These are phyloP conservation scores for Parapristionchus giblindavisi DNA, from an alignment of 2,888 invertebrate species.

Conservation along the genomic window DNA sequence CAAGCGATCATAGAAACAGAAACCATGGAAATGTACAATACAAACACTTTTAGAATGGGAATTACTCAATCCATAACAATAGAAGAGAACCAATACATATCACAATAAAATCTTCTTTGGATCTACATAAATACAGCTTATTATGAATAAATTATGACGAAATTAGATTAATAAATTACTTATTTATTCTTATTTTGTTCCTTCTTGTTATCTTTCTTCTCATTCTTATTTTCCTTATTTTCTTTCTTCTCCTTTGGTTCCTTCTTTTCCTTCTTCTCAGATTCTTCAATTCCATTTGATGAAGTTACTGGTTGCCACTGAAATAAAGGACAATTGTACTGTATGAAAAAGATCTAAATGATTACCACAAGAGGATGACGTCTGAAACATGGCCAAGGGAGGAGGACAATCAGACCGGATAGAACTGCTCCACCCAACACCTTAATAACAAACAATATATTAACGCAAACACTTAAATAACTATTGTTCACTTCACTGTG, in stretches of 20 bases:
- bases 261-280: conserved; percentile 8
- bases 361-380: conserved; percentile 24
- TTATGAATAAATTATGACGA: conserved; percentile 32
- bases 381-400: conserved; percentile 64
- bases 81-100: not conserved
- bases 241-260: conserved; percentile 28
- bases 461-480: not conserved
- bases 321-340: not conserved
- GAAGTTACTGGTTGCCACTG: conserved; percentile 27
- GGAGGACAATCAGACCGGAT: conserved; percentile 61
- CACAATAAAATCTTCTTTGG: conserved; percentile 29
- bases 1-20: not conserved
- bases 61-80: conserved; percentile 2
- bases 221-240: not conserved
- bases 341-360: not conserved
- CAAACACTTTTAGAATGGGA: not conserved
- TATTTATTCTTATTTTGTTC: conserved; percentile 1
- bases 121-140: conserved; percentile 7
- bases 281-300: not conserved
- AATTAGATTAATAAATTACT: not conserved
- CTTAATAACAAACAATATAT: conserved; percentile 2
- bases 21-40: no score
- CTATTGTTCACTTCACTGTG: no score
- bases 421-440: conserved; percentile 57
- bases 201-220: conserved; percentile 28